These are phyloP conservation scores for Lutraria lutraria DNA, from an alignment of 2,888 invertebrate species.

Conservation along the genomic window DNA sequence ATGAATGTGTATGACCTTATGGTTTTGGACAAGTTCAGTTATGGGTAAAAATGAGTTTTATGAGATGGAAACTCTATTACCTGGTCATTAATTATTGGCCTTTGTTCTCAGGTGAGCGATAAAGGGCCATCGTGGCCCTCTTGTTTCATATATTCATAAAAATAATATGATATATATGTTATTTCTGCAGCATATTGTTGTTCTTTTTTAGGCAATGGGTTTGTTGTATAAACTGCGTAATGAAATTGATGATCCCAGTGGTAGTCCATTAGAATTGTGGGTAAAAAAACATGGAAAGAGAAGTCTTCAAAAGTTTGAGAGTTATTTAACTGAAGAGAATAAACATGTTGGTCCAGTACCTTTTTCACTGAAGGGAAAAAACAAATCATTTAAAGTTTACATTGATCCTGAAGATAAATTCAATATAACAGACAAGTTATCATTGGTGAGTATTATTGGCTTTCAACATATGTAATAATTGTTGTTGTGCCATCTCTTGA, in stretches of 20 bases:
- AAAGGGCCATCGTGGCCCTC: too few species aligned
- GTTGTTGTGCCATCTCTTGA: too few species aligned
- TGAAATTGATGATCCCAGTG: constrained; percentile 91
- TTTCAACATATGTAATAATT: too few species aligned
- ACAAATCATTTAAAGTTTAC: constrained; percentile 94
- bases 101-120: too few species aligned
- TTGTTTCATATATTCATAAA: too few species aligned
- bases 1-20: too few species aligned
- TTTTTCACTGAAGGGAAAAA: constrained; percentile 94
- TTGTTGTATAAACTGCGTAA: constrained; percentile 93
- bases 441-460: constrained; percentile 90
- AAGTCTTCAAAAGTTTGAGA: constrained; percentile 93
- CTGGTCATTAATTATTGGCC: too few species aligned
- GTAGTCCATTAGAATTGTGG: constrained; percentile 96
- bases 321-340: constrained; percentile 85
- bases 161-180: too few species aligned
- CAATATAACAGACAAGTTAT: constrained; percentile 95
- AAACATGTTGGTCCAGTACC: constrained; percentile 91
- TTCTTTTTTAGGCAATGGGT: constrained; percentile 93
- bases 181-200: constrained; percentile 10
- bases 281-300: constrained; percentile 94
- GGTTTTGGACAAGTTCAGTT: too few species aligned
- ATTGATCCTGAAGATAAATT: constrained; percentile 97
- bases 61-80: too few species aligned
- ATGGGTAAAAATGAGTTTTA: too few species aligned